These are phyloP conservation scores for Cyphomyrmex costatus DNA, from an alignment of 1,140 invertebrate genomes.

Conservation along the genomic window DNA sequence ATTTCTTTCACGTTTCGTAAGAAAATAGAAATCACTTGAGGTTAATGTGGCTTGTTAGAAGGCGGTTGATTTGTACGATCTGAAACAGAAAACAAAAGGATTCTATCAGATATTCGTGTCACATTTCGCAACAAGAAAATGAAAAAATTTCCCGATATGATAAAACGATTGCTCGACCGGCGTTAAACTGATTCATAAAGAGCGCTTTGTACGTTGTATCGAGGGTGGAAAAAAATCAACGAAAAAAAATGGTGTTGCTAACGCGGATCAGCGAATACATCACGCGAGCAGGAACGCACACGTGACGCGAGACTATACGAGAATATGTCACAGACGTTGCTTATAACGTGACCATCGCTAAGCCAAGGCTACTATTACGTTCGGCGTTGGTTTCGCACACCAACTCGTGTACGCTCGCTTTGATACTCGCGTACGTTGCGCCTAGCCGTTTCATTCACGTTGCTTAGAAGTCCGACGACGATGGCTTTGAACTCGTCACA, in stretches of 20 bases:
- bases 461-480: slow-evolving; percentile 72
- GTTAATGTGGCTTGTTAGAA: slow-evolving; percentile 87
- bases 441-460: slow-evolving; percentile 81
- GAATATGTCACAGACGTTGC: slow-evolving; percentile 79
- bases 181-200: not conserved
- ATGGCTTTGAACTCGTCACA: slow-evolving; percentile 74
- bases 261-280: slow-evolving; percentile 52
- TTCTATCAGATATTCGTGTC: not conserved
- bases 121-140: not conserved
- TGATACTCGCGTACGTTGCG: slow-evolving; percentile 82
- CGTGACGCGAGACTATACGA: slow-evolving; percentile 73
- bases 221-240: slow-evolving; percentile 37
- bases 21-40: slow-evolving; percentile 88
- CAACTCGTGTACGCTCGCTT: slow-evolving; percentile 80
- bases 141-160: not conserved
- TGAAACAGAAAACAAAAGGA: slow-evolving; percentile 80
- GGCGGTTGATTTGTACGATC: slow-evolving; percentile 88
- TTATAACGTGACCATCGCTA: slow-evolving; percentile 77
- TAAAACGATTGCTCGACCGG: not conserved
- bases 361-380: slow-evolving; percentile 85
- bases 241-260: slow-evolving; percentile 39
- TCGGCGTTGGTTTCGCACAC: slow-evolving; percentile 78
- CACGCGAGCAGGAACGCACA: slow-evolving; percentile 70
- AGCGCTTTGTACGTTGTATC: not conserved
- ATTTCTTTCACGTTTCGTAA: slow-evolving; percentile 85